Evolutionary conservation across 2,113 vertebrate species (phyloP).

Genomic region (Carassius carassius): DNA sequence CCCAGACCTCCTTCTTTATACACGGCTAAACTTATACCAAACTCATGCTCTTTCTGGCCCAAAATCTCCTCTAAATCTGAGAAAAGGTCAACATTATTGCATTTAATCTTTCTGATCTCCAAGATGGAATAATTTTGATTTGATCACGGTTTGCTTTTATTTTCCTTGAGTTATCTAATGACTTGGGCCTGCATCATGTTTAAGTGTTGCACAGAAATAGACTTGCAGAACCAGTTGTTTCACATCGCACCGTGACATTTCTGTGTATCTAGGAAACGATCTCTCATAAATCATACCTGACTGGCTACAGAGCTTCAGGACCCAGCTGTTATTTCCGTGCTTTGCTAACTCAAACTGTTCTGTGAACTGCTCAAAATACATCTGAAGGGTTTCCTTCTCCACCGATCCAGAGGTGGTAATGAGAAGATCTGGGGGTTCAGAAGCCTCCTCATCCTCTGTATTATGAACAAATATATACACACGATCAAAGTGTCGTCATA

Average conservation of each 20-base stretch:
- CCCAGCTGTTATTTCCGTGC: constrained; percentile 57
- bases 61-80: constrained; percentile 58
- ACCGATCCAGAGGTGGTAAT: constrained; percentile 13
- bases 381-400: constrained; percentile 47
- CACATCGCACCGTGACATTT: background rate
- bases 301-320: constrained; percentile 55
- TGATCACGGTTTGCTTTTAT: background rate
- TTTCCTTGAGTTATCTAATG: background rate
- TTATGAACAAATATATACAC: background rate
- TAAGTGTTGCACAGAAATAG: background rate
- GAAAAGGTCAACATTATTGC: background rate
- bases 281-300: constrained; percentile 50
- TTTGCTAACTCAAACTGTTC: constrained; percentile 46
- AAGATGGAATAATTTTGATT: background rate
- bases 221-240: background rate
- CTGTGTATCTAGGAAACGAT: background rate
- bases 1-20: constrained; percentile 43
- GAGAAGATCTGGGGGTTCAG: background rate
- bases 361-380: constrained; percentile 64
- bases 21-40: constrained; percentile 52
- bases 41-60: constrained; percentile 43
- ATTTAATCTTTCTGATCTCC: background rate
- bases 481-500: background rate
- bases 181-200: background rate
- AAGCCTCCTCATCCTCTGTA: background rate